Evolutionary conservation across 2,888 invertebrate genomes (phyloP).

Genomic region (Pharmacophagus antenor): DNA sequence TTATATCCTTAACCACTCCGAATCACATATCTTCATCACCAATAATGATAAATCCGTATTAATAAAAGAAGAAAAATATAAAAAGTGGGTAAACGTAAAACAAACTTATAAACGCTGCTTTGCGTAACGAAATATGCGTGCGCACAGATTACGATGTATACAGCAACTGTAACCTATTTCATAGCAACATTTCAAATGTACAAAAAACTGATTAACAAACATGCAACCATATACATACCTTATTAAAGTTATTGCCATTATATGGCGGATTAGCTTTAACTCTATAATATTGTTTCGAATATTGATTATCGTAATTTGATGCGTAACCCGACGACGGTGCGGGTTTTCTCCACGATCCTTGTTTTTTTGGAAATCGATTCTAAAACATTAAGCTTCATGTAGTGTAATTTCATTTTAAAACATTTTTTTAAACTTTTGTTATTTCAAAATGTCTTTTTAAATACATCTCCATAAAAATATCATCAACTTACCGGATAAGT

Average conservation of each 20-base stretch:
- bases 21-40: no score
- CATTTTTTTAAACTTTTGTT: no score
- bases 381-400: constrained; percentile 40
- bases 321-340: constrained; percentile 48
- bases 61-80: no score
- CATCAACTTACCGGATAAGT: constrained; percentile 51
- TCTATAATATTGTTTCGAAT: constrained; percentile 67
- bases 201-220: not conserved
- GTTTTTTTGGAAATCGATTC: constrained; percentile 71
- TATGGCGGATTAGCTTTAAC: constrained; percentile 51
- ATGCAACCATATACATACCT: constrained; percentile 56
- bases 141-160: no score
- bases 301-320: constrained; percentile 61
- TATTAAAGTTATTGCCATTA: constrained; percentile 57
- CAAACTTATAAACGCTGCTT: no score
- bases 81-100: no score
- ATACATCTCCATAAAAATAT: no score
- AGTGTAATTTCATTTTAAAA: not conserved
- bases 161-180: no score
- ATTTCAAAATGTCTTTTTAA: no score
- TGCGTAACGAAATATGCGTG: no score
- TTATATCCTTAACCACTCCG: no score
- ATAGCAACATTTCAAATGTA: not conserved
- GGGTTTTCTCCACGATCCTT: constrained; percentile 72
- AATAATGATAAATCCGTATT: no score